Evolutionary conservation across 2,888 invertebrate species (phyloP), one percentile per base, ranked within the genome.

Genomic region (Holacanthella duospinosa): DNA sequence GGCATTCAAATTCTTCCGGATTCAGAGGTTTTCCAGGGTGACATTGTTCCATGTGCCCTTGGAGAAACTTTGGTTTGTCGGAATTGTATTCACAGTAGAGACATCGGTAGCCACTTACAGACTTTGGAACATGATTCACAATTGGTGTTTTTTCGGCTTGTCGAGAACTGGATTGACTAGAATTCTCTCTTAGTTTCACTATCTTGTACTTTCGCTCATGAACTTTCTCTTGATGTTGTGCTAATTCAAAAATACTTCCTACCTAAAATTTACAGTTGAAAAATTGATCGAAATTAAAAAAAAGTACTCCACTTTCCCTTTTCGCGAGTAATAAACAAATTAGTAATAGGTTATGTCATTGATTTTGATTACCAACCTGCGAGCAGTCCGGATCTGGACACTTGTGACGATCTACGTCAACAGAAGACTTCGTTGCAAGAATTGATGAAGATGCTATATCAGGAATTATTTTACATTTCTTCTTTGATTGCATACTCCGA

Each of bases 1-100:
- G 61, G 55, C 72, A 72, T 58, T 71, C 71, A 60, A 68, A 72
- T 43, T 64, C 62, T 27, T 60, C 57, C 25, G 72, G 72, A 55
- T 68, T 61, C 1, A 60, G n/a, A 3, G 69, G 64, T 60, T 66
- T 67, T 25, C 64, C 70, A n/a, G 62, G 58, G 61, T 72, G 72
- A 21, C 55, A 58, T n/a, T 28, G 55, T 28, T 64, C 64, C 67
- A 69, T 66, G 59, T 72, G 72, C 9, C 53, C 29, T 21, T 55
- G 59, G 25, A 72, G 44, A 19, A 29, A 19, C 21, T 59, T 55
- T 53, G 66, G 68, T 12, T 63, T 63, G 21, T 57, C 60, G 12
- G 67, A 60, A n/a, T 65, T 64, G 55, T 62, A 69, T 26, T 67
- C 60, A 54, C 72, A 72, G 54, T 72, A 71, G 1, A 71, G 55